Percentiles rank a stretch among this genome's conserved stretches.
Conservation (phyloP, 53 echinoderm and acorn worm species). For the Paracentrotus lividus region DNA sequence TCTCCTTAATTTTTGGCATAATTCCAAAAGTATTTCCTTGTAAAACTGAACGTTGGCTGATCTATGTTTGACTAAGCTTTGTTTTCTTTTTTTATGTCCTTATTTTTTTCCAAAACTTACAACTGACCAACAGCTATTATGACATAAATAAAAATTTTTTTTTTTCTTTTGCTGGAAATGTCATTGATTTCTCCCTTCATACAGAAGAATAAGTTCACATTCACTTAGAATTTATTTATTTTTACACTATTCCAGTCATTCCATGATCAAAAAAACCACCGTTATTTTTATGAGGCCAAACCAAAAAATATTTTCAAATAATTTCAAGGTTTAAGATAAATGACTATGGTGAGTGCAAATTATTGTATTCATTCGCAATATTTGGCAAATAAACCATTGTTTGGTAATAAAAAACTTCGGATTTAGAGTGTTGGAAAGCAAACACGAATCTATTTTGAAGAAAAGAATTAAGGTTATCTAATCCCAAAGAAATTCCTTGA, state of each 20-base stretch:
- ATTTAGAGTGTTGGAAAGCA: constrained; percentile 10
- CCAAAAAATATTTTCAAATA: neutral
- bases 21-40: too few relatives aligned
- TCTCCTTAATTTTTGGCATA: too few relatives aligned
- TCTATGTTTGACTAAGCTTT: too few relatives aligned
- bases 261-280: constrained; percentile 8
- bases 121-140: neutral
- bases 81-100: neutral
- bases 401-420: neutral
- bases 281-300: neutral
- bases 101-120: neutral
- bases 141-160: neutral
- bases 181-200: neutral
- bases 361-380: neutral
- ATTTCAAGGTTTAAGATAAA: constrained; percentile 15
- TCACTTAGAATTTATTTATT: neutral
- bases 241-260: constrained; percentile 33
- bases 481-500: constrained; percentile 1
- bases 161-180: neutral
- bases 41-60: too few relatives aligned
- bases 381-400: constrained; percentile 20
- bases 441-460: neutral
- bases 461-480: neutral
- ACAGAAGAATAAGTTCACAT: neutral
- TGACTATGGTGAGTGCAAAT: neutral